Base-by-base conservation (phyloP, 2,797 vertebrate genomes). In the Periophthalmus magnuspinnatus region DNA sequence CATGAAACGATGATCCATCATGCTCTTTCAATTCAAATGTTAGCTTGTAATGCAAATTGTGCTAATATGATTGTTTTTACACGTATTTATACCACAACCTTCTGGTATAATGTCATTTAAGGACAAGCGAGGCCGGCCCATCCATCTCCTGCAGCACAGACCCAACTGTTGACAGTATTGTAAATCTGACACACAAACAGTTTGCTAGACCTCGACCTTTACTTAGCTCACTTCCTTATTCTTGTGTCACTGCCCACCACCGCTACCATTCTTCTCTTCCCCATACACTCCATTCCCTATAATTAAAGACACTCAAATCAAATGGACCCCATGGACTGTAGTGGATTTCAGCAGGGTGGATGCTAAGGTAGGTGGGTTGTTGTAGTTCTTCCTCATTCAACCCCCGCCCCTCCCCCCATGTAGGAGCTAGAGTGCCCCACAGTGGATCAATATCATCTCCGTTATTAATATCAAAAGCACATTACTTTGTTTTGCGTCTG, bases 401-500 rank as follows among this genome's bases (percentile, higher is more conserved):
- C 73, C 68, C 71, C 79, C 74, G 70, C 79, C 80, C 74, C 74
- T 85, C 84, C 88, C 86, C 81, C 76, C 84, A 78, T 82, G 33
- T 83, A 82, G 77, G 59, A 87, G 76, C 86, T 77, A 73, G 85
- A 90, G 88, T 87, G 91, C 92, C 93, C 85, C 82, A 89, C 84
- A 75, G 63, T 67, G 73, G 95, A 98, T 98, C 96, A 96, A 97
- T 97, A 97, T 95, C 95, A 95, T 96, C 96, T 96, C 93, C 92
- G 94, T 97, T 98, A 98, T 98, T 98, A 97, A 98, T 98, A 99
- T 98, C 96, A 98, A 98, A 99, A 96, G 95, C 95, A 73, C 94
- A 98, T 98, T 97, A 98, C 96, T 97, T 96, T 97, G 95, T 96
- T 97, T 93, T 95, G 91, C 88, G 91, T 93, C 94, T 97, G 96